These are phyloP conservation scores for Petrocephalus microphthalmus DNA, from an alignment of 2,113 vertebrate genomes.

Conservation along the genomic window DNA sequence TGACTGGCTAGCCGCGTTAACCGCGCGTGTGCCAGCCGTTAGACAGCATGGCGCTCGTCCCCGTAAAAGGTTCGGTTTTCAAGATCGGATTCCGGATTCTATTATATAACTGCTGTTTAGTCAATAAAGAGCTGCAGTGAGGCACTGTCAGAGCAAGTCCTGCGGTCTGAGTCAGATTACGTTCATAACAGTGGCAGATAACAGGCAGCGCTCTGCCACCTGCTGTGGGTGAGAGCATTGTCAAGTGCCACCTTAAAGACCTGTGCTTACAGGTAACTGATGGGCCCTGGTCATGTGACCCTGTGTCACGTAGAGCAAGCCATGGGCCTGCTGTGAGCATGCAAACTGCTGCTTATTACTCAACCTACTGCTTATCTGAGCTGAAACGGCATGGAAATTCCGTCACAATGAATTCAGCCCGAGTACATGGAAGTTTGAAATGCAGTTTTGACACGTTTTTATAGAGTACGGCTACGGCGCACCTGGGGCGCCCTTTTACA, in stretches of 20 bases:
- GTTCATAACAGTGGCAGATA: neutral
- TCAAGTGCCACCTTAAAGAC: neutral
- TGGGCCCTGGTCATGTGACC: neutral
- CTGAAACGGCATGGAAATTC: neutral
- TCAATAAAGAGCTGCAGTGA: neutral
- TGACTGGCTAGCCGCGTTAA: neutral
- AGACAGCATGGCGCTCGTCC: neutral
- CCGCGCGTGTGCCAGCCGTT: neutral
- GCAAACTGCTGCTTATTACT: neutral
- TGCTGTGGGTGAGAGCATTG: neutral
- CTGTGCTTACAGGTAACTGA: neutral
- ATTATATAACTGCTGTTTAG: neutral
- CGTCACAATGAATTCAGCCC: neutral
- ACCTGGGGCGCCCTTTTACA: neutral
- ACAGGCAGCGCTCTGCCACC: neutral
- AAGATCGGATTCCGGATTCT: neutral
- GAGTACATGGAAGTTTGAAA: neutral
- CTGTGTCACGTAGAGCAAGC: neutral
- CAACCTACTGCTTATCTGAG: neutral
- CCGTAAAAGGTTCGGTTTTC: neutral
- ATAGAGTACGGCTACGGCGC: neutral
- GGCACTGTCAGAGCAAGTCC: neutral
- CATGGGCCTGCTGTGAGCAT: neutral
- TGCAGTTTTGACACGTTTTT: neutral
- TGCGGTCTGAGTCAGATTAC: neutral